phyloP scores from a whole-genome alignment of 2,113 vertebrate genomes.

The Bufo gargarizans region DNA sequence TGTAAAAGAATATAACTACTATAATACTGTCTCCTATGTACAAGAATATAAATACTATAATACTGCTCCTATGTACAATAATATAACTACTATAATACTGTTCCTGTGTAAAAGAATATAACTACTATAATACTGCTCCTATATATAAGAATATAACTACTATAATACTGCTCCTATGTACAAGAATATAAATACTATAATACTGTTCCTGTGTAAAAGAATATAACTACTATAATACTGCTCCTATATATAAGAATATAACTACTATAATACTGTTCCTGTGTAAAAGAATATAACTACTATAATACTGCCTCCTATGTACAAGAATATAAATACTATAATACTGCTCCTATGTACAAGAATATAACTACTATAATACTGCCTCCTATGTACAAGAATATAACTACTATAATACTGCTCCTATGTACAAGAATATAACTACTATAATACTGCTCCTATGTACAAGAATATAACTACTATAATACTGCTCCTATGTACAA shows the following conservation, averaged over 20 bases:
- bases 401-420: conserved; percentile 5
- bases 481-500: neutral
- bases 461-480: conserved; percentile 2
- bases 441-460: neutral
- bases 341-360: neutral
- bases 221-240: neutral
- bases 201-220: neutral
- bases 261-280: neutral
- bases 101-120: no score
- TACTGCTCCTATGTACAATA: no score
- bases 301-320: neutral
- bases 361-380: conserved; percentile 12
- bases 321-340: conserved; percentile 12
- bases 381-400: neutral
- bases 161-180: neutral
- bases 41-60: no score
- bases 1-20: neutral
- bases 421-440: conserved; percentile 3
- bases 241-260: neutral
- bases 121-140: neutral
- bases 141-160: neutral
- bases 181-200: conserved; percentile 2
- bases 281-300: neutral
- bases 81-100: no score
- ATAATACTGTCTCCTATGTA: neutral